Evolutionary conservation across 2,888 invertebrate species (phyloP), one percentile per base, ranked within the genome.

Genomic region (Leptarthrus brevirostris): DNA sequence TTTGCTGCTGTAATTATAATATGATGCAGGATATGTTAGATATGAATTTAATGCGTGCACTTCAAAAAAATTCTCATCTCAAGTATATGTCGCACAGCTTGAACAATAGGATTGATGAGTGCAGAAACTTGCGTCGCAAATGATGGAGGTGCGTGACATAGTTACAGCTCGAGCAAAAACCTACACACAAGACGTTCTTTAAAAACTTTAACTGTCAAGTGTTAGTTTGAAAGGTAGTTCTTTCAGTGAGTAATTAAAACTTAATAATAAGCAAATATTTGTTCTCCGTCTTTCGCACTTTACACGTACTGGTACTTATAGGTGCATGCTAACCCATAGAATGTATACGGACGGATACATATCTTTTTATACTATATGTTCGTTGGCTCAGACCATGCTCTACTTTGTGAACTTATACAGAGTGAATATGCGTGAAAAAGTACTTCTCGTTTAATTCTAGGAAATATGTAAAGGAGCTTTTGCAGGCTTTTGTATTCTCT

Each of bases 91-190:
- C 34, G 10, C 18, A 16, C 12, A 6, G 14, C n/a, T 20, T 2
- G 20, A 12, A 61, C 12, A 61, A 10, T 20, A 6, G 61, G 22
- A 18, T 61, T 61, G 40, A 61, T 61, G 61, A 61, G 18, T 61
- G 36, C 22, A 36, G 34, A 36, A 18, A 61, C 22, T 52, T 16
- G 61, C 22, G 18, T 16, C 16, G 18, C 2, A 40, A 2, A 30
- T 20, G 34, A 22, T 36, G 16, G 40, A 61, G 40, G 22, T 61
- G 61, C 61, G 61, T 61, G 20, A 20, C 36, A 22, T 40, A 61
- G 16, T 36, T 61, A 10, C 8, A 61, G 14, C 4, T n/a, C n/a
- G n/a, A n/a, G n/a, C n/a, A n/a, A 44, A 8, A 44, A 44, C 44
- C n/a, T 44, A 44, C 12, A 44, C 44, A 44, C 12, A 44, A 8